These are phyloP conservation scores for Dendroctonus ponderosae DNA, from an alignment of 1,140 invertebrate genomes.

Conservation along the genomic window DNA sequence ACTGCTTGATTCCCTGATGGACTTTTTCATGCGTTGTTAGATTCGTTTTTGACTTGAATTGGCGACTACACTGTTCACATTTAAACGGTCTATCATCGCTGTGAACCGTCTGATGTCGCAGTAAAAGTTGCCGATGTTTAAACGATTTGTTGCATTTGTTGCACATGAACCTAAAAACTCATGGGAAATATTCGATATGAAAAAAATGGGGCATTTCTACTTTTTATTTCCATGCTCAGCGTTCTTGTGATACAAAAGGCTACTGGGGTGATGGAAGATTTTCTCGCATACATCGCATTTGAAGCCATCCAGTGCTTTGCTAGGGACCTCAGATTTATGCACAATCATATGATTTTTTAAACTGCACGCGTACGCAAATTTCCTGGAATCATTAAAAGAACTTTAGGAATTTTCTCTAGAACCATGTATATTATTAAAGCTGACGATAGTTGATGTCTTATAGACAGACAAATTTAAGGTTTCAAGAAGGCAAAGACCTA, in stretches of 20 bases:
- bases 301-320: neutral
- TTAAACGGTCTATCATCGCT: constrained; percentile 61
- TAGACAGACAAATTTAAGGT: no score
- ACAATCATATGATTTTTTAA: constrained; percentile 58
- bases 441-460: no score
- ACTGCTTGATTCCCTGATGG: constrained; percentile 70
- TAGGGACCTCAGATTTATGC: constrained; percentile 46
- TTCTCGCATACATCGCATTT: constrained; percentile 68
- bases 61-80: constrained; percentile 62
- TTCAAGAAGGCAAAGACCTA: no score
- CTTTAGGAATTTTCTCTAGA: no score
- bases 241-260: constrained; percentile 68
- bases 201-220: constrained; percentile 40
- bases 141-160: constrained; percentile 69
- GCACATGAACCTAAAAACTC: constrained; percentile 58
- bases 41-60: constrained; percentile 72
- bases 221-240: constrained; percentile 61
- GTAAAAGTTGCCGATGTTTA: constrained; percentile 67
- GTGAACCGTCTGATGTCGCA: constrained; percentile 70
- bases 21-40: constrained; percentile 66
- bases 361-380: constrained; percentile 16
- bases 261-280: constrained; percentile 63
- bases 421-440: no score
- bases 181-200: constrained; percentile 8
- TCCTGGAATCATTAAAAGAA: no score